These are phyloP conservation scores for Lepus oiostolus DNA, from an alignment of 2,797 vertebrate genomes.

Conservation along the genomic window DNA sequence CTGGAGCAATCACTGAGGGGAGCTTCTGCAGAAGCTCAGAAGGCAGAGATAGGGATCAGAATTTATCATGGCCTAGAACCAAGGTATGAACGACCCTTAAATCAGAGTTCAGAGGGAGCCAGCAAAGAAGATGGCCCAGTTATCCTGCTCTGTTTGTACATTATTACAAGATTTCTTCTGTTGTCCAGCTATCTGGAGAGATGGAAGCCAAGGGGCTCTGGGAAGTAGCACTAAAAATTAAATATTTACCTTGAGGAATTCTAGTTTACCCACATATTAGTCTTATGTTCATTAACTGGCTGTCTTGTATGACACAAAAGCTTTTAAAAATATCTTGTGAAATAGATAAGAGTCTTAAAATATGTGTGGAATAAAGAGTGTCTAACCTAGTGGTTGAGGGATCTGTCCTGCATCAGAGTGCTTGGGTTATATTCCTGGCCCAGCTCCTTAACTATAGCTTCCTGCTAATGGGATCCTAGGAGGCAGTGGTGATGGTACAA, in stretches of 20 bases:
- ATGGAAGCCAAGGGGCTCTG: neutral
- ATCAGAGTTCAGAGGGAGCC: neutral
- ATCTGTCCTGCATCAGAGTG: too few relatives aligned
- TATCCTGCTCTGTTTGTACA: neutral
- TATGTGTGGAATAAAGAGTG: neutral
- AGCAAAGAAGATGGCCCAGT: neutral
- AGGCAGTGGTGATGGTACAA: too few relatives aligned
- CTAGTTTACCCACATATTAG: neutral
- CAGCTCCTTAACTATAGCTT: too few relatives aligned
- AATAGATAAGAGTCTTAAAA: neutral
- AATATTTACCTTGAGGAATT: neutral
- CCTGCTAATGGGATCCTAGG: too few relatives aligned
- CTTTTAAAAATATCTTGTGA: neutral
- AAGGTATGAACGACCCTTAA: neutral
- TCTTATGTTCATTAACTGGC: neutral
- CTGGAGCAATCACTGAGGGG: neutral
- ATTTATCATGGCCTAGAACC: neutral
- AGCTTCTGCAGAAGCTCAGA: neutral
- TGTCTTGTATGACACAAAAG: neutral
- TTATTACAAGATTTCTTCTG: neutral
- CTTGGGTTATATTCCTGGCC: too few relatives aligned
- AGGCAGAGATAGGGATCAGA: neutral
- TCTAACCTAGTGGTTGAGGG: too few relatives aligned
- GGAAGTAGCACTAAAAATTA: neutral
- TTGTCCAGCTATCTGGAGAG: neutral